These are phyloP conservation scores for Epizoanthus illoricatus DNA, from an alignment of 92 coral and sea anemone genomes.

Conservation along the genomic window DNA sequence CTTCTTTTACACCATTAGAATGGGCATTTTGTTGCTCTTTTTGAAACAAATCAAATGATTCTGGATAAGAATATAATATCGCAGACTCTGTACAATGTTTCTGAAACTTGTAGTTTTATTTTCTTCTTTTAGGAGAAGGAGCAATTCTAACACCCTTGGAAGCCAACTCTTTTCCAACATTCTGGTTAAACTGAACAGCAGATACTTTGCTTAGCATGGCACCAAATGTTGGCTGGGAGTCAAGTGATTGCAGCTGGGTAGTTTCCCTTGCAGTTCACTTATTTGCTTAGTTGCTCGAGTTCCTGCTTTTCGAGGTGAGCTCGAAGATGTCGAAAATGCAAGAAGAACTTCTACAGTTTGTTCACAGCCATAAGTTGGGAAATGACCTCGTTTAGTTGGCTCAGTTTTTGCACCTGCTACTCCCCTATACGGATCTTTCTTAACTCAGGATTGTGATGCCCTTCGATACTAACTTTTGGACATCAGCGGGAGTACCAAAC, in stretches of 20 bases:
- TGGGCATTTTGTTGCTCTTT: conserved; percentile 38
- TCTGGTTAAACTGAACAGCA: conserved; percentile 35
- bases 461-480: conserved; percentile 24
- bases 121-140: conserved; percentile 20
- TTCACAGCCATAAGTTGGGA: conserved; percentile 37
- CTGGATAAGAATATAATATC: conserved; percentile 14
- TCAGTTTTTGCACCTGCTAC: conserved; percentile 24
- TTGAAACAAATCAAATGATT: conserved; percentile 26
- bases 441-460: neutral
- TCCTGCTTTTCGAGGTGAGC: conserved; percentile 35
- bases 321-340: conserved; percentile 40
- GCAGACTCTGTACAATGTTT: neutral
- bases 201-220: conserved; percentile 29
- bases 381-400: conserved; percentile 43
- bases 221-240: conserved; percentile 41
- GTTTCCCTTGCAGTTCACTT: conserved; percentile 45
- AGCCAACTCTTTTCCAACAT: conserved; percentile 17
- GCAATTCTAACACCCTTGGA: conserved; percentile 3
- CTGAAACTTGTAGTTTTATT: conserved; percentile 17
- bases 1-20: conserved; percentile 6
- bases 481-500: conserved; percentile 38
- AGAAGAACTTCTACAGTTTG: conserved; percentile 32
- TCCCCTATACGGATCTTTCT: conserved; percentile 23
- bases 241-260: conserved; percentile 34
- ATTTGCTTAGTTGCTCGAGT: conserved; percentile 34